Conservation (phyloP, 2,888 invertebrate genomes). For the Spisula subtruncata region DNA sequence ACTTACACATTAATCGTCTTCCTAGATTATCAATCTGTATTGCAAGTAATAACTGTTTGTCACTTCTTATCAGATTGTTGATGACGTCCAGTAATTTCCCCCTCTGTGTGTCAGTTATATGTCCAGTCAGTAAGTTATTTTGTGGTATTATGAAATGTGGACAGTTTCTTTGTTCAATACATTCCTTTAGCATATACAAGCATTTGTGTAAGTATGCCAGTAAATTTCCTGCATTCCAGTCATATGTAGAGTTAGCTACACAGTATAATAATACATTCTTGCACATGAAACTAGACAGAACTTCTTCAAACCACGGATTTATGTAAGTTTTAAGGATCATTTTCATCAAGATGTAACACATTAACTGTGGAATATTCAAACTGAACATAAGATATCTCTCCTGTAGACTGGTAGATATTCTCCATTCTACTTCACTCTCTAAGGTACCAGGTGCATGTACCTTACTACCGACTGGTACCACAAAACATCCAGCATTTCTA, state of each 20-base stretch:
- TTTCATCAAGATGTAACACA: constrained; percentile 20
- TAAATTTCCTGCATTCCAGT: constrained; percentile 16
- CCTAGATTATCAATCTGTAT: constrained; percentile 4
- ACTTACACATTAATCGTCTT: not conserved
- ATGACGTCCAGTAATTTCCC: not conserved
- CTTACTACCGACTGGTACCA: not conserved
- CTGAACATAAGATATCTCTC: constrained; percentile 10
- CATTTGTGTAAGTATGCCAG: not conserved
- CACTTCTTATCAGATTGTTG: not conserved
- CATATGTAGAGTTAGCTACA: not conserved
- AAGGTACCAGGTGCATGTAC: no score
- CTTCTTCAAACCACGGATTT: not conserved
- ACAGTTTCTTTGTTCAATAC: constrained; percentile 9
- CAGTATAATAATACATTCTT: constrained; percentile 7
- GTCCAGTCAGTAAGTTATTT: constrained; percentile 19
- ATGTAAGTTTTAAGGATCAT: constrained; percentile 28
- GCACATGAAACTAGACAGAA: constrained; percentile 30
- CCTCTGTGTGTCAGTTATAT: not conserved
- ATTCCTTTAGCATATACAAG: not conserved
- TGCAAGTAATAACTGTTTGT: not conserved
- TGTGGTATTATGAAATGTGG: constrained; percentile 21
- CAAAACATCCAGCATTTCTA: constrained; percentile 11
- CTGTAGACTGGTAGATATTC: constrained; percentile 25
- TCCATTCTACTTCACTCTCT: not conserved
- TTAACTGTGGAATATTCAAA: not conserved